Evolutionary conservation across 2,888 invertebrate species (phyloP).

Genomic region (Helobdella robusta): DNA sequence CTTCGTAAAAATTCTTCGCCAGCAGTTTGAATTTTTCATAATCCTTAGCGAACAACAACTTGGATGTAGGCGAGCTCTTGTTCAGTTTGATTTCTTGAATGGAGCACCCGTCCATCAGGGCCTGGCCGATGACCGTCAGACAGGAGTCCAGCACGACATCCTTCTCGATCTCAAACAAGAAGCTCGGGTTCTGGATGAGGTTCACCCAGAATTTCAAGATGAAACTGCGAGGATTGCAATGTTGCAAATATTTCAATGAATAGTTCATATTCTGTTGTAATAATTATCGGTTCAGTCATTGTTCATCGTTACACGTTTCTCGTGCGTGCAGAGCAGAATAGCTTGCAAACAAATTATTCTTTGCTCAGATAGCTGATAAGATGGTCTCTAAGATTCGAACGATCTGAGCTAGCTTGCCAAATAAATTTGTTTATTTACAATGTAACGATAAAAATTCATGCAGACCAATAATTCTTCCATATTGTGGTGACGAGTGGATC

Average conservation of each 20-base stretch:
- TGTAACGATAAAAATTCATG: no score
- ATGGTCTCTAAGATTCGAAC: no score
- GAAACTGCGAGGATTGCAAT: no score
- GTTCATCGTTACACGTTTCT: no score
- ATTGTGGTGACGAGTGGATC: conserved; percentile 98
- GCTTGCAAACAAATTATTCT: no score
- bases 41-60: conserved; percentile 10
- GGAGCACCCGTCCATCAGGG: conserved; percentile 6
- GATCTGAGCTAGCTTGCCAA: no score
- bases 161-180: conserved; percentile 3
- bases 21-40: not conserved
- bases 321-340: no score
- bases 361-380: no score
- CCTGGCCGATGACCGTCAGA: conserved; percentile 12
- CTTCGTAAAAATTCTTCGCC: conserved; percentile 1
- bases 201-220: conserved; percentile 11
- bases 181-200: conserved; percentile 7
- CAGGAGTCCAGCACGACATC: not conserved
- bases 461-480: conserved; percentile 83
- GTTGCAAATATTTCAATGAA: no score
- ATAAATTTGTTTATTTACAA: no score
- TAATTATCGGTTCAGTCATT: no score
- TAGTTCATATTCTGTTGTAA: no score
- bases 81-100: conserved; percentile 10
- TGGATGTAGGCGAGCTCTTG: conserved; percentile 11